Evolutionary conservation across 2,113 vertebrate genomes (phyloP).

Genomic region (Phyllostomus discolor): DNA sequence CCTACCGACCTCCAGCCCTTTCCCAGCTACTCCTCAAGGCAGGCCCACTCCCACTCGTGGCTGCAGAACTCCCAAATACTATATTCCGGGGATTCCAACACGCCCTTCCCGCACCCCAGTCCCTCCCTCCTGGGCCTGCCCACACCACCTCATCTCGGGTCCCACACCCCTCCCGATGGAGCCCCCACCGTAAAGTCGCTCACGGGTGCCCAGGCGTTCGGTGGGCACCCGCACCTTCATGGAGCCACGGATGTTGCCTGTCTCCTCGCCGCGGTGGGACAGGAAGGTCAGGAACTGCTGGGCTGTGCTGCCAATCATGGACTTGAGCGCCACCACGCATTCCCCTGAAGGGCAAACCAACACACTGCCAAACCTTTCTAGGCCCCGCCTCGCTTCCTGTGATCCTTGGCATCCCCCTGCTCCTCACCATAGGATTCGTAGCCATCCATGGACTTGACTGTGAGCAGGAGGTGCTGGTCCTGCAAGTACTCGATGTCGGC

Average conservation of each 20-base stretch:
- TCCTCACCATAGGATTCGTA: slow-evolving; percentile 94
- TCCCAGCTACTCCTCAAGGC: not conserved
- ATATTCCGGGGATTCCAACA: not conserved
- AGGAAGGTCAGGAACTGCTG: slow-evolving; percentile 98
- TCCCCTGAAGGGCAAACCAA: slow-evolving; percentile 82
- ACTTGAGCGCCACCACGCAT: slow-evolving; percentile 96
- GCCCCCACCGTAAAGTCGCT: slow-evolving; percentile 92
- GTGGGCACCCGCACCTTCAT: slow-evolving; percentile 96
- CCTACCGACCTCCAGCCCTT: not conserved
- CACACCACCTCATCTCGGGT: not conserved
- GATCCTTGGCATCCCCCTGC: rapidly evolving
- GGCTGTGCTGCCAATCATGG: slow-evolving; percentile 96
- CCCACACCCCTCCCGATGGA: not conserved
- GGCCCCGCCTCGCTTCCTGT: not conserved
- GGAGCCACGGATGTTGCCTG: slow-evolving; percentile 95
- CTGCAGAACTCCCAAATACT: not conserved
- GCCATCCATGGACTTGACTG: slow-evolving; percentile 95
- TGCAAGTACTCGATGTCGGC: slow-evolving; percentile 97
- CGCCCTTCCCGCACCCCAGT: not conserved
- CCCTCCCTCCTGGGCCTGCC: not conserved
- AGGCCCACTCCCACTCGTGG: not conserved
- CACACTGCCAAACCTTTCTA: not conserved
- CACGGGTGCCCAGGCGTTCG: slow-evolving; percentile 93
- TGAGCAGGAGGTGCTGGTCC: slow-evolving; percentile 96
- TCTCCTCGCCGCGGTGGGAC: slow-evolving; percentile 96